Base-by-base conservation (phyloP, 2,797 vertebrate genomes). In the Novumbra hubbsi region DNA sequence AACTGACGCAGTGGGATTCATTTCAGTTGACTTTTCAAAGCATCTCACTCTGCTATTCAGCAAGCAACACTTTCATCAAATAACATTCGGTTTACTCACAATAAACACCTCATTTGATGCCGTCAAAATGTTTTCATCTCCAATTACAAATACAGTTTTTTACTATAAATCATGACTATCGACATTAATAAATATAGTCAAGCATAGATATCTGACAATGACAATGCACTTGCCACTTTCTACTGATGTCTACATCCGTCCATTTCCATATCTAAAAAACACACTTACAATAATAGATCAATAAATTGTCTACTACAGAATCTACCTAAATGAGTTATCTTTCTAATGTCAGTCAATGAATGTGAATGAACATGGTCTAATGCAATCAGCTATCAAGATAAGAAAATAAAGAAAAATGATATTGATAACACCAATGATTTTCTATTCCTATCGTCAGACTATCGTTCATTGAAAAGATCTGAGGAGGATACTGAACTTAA, bases 341-440 rank as follows among this genome's bases (percentile, higher is more conserved):
- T n/a, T 21, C 55, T 32, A 19, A 17, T 7, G 5, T 64, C 30
- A 34, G 8, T 65, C 16, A 17, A 65, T 17, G 28, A 65, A 19
- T 67, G 19, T 69, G 15, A 69, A 50, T 24, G 24, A 27, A 49
- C 41, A 28, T 50, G 24, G 45, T 55, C 28, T 72, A 81, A 7
- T 82, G 76, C 77, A 72, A 70, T 8, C 70, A 15, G 68, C 76
- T n/a, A 68, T 81, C 85, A 81, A 81, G 73, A 86, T 57, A 5
- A 19, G 19, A 8, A 24, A 57, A 6, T n/a, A 21, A 57, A 24
- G 21, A 21, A 57, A n/a, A 21, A 57, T 8, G 55, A 21, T 21
- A 57, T 11, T 15, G 21, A 24, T 57, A 15, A 3, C 24, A 24
- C 55, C 55, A 24, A 57, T 57, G 55, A 4, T 24, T 8, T 30